Percentiles rank a stretch among this genome's conserved stretches.
Evolutionary conservation across 1,140 invertebrate species (phyloP).

Genomic region (Chymomyza costata): DNA sequence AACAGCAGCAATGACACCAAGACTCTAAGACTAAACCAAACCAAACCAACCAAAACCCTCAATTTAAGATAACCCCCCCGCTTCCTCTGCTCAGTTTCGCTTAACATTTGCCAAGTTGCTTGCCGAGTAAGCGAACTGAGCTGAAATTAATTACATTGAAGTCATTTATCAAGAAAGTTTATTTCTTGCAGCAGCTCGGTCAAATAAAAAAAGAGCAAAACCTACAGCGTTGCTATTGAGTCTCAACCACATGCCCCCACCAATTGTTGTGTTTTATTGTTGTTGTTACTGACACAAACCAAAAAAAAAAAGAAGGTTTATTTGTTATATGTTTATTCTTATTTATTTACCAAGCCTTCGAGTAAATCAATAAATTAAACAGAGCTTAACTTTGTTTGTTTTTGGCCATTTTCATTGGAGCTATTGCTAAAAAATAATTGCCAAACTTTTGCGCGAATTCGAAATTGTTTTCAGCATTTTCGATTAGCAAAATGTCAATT

Average conservation of each 20-base stretch:
- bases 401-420: conserved; percentile 16
- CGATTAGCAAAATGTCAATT: conserved; percentile 72
- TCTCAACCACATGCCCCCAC: conserved; percentile 53
- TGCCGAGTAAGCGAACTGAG: conserved; percentile 60
- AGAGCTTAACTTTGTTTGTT: conserved; percentile 35
- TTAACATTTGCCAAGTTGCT: conserved; percentile 42
- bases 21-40: conserved; percentile 17
- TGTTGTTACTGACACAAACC: too few species aligned
- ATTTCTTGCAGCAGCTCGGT: conserved; percentile 53
- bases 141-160: conserved; percentile 73
- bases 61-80: not conserved
- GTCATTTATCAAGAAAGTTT: conserved; percentile 74
- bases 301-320: too few species aligned
- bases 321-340: conserved; percentile 72
- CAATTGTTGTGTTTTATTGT: conserved; percentile 66
- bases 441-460: conserved; percentile 55
- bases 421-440: conserved; percentile 52
- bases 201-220: conserved; percentile 33
- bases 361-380: conserved; percentile 68
- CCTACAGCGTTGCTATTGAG: conserved; percentile 1
- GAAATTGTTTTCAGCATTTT: conserved; percentile 71
- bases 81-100: conserved; percentile 35
- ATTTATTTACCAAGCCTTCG: conserved; percentile 47
- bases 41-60: conserved; percentile 2
- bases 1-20: too few species aligned